phyloP scores from a whole-genome alignment of 2,888 invertebrate genomes.

The Hydrotaea cyrtoneurina region DNA sequence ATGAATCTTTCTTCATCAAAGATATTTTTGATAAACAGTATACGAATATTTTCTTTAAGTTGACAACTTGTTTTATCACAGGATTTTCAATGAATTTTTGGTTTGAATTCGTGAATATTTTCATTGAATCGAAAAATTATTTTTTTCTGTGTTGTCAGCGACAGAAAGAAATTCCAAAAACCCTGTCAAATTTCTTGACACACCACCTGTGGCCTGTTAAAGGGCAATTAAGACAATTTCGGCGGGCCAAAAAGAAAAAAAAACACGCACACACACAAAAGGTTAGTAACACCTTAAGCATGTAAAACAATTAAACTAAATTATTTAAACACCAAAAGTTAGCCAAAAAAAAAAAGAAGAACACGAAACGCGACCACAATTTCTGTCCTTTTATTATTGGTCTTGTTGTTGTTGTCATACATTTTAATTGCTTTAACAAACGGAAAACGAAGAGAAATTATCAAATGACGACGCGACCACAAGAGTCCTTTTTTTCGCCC shows the following conservation, averaged over 20 bases:
- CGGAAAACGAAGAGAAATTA: conserved; percentile 17
- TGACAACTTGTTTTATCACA: too few relatives aligned
- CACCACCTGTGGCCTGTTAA: not conserved
- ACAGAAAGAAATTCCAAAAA: too few relatives aligned
- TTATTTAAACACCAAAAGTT: conserved; percentile 32
- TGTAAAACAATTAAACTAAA: conserved; percentile 59
- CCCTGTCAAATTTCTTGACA: too few relatives aligned
- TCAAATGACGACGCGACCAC: not conserved
- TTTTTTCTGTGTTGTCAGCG: too few relatives aligned
- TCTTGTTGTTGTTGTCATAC: not conserved
- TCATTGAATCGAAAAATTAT: too few relatives aligned
- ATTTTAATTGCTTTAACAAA: conserved; percentile 49
- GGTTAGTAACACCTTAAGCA: conserved; percentile 56
- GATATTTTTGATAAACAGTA: too few relatives aligned
- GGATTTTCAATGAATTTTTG: too few relatives aligned
- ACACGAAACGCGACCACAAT: conserved; percentile 41
- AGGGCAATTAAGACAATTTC: conserved; percentile 5
- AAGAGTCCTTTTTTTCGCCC: conserved; percentile 49
- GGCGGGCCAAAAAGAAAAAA: not conserved
- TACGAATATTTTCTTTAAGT: too few relatives aligned
- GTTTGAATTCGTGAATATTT: too few relatives aligned
- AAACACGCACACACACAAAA: not conserved
- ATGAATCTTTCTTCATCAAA: too few relatives aligned
- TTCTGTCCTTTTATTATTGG: too few relatives aligned
- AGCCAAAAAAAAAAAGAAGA: not conserved